Conservation (phyloP, 2,888 invertebrate genomes). For the Cheilosia vulpina region DNA sequence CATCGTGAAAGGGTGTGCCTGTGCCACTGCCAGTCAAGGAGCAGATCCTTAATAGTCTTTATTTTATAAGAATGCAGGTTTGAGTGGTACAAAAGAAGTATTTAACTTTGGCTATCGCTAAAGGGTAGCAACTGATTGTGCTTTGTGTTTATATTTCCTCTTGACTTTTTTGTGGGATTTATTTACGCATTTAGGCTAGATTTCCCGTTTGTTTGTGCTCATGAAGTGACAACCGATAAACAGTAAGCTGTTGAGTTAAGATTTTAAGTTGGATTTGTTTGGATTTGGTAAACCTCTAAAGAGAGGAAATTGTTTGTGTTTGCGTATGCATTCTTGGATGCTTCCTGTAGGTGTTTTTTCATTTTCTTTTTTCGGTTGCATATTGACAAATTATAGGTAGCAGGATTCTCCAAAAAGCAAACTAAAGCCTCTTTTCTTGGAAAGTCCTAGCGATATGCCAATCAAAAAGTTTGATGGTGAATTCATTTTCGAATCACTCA, state of each 20-base stretch:
- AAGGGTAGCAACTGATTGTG: slow-evolving; percentile 18
- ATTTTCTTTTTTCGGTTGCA: no score
- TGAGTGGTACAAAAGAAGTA: slow-evolving; percentile 28
- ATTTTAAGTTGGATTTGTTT: neutral
- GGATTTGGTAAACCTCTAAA: neutral
- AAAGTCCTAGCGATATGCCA: no score
- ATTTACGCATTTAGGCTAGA: slow-evolving; percentile 24
- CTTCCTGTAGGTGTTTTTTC: no score
- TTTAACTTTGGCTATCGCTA: slow-evolving; percentile 29
- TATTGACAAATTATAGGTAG: no score
- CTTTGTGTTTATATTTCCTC: slow-evolving; percentile 11
- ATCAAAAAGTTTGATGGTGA: no score
- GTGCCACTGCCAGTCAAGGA: neutral
- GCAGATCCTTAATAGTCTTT: slow-evolving; percentile 39
- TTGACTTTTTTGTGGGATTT: slow-evolving; percentile 7
- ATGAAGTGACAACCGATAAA: neutral
- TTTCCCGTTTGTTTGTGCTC: slow-evolving; percentile 9
- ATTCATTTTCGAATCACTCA: no score
- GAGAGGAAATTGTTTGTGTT: no score
- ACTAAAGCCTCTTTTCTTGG: no score
- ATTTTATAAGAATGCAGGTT: slow-evolving; percentile 33
- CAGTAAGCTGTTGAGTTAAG: neutral
- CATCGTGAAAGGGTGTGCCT: slow-evolving; percentile 19
- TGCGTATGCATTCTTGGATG: no score
- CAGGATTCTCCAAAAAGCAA: no score